Base-by-base conservation (phyloP, 2,113 vertebrate species). In the Zosterops lateralis region DNA sequence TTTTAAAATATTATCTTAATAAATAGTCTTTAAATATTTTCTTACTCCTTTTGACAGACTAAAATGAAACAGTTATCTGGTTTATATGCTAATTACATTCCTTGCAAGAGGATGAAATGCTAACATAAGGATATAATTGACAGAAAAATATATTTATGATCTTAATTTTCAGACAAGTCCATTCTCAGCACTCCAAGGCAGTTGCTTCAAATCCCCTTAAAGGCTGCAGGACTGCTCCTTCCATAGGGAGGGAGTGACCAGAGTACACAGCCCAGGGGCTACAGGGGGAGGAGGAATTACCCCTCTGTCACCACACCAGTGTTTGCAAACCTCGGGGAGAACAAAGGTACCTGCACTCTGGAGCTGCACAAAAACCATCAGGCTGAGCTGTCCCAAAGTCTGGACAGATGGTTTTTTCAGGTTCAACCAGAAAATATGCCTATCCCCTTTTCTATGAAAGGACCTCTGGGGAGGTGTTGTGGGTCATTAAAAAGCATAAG, bases 231-330 rank as follows among this genome's bases (percentile, higher is more conserved):
- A 32, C 6, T 14, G 15, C 0, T 67, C 50, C 3, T 15, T 22
- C 38, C 47, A 19, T 3, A 17, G 19, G 12, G 28, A 54, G 1
- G 16, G 44, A 48, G 17, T 2, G 24, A 17, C 44, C 47, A 12
- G 12, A 36, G 10, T 1, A 12, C 8, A 1, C 0, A 8, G 53
- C 17, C 22, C 34, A 28, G 57, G 16, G 38, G 19, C 70, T 58
- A 26, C 38, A 32, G n/a, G 19, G 42, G 13, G 10, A 42, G 61
- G 34, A 77, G 14, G 32, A 17, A 14, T 2, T 40, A 32, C 34
- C 29, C 13, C 28, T 68, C 40, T 48, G 25, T 40, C n/a, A 3
- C 32, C 3, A 2, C 36, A 56, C 9, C 17, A 45, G 28, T 6
- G 12, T 15, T 40, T 31, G 58, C 53, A 95, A 85, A 64, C 17